These are phyloP conservation scores for Lordiphosa clarofinis DNA, from an alignment of 1,140 invertebrate species.

Conservation along the genomic window DNA sequence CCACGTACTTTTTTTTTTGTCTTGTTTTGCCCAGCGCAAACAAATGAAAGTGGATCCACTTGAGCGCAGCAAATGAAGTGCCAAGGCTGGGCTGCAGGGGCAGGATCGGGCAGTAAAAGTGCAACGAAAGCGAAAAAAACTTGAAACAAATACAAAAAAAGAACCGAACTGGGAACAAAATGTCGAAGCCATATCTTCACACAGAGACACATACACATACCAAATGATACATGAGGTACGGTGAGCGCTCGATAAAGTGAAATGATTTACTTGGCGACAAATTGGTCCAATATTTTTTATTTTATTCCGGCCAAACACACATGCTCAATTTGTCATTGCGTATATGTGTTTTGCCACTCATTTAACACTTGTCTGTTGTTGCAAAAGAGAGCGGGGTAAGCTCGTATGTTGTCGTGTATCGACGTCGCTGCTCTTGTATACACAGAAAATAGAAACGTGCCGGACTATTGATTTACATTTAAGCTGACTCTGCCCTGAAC, in stretches of 20 bases:
- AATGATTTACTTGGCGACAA: background rate
- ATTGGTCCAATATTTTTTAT: too few relatives aligned
- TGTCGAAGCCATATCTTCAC: constrained; percentile 57
- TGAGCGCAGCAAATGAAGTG: constrained; percentile 78
- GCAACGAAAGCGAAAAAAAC: constrained; percentile 74
- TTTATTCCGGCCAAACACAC: too few relatives aligned
- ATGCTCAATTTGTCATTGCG: too few relatives aligned
- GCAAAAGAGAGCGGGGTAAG: too few relatives aligned
- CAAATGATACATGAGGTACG: constrained; percentile 47
- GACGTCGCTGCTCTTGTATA: too few relatives aligned
- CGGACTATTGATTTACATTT: too few relatives aligned
- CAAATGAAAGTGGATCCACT: constrained; percentile 79
- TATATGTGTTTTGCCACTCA: too few relatives aligned
- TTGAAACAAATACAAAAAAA: constrained; percentile 64
- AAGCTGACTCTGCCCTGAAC: too few relatives aligned
- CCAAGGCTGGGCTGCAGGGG: constrained; percentile 36
- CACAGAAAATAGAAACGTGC: too few relatives aligned
- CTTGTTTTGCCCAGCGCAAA: constrained; percentile 53
- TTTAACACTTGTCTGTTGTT: too few relatives aligned
- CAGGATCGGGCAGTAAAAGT: constrained; percentile 67
- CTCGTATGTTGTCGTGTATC: too few relatives aligned
- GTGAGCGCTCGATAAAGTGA: background rate
- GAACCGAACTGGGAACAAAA: constrained; percentile 35
- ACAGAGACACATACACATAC: background rate
- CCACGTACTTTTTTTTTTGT: constrained; percentile 17